Base-by-base conservation (phyloP, 92 coral and sea anemone species). In the Muricea muricata region DNA sequence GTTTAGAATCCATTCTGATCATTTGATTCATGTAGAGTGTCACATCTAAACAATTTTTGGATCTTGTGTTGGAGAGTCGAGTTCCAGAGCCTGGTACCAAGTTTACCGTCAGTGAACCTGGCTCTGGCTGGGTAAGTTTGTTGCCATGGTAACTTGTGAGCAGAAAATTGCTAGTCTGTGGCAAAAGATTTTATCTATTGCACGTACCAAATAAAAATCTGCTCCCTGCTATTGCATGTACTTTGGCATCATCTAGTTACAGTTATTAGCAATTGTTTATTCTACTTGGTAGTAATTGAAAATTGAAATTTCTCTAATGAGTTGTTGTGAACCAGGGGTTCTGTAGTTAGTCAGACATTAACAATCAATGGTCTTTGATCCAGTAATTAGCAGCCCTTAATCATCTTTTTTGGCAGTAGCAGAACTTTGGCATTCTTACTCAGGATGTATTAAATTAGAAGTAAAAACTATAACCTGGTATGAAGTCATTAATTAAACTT, bases 61-160 rank as follows among this genome's bases (percentile, higher is more conserved):
- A 78, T 78, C 83, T 78, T 78, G 83, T 78, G 47, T 40, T 56
- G 71, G 71, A 78, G 34, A 56, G 71, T 25, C 67, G 58, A 15
- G 83, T 93, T 4, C 94, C 97, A 9, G 56, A 48, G 25, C 90
- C 95, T 31, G 98, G 97, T 8, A 31, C 21, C 48, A 23, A 45
- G 20, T 87, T 95, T 71, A 81, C 78, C 14, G 55, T 95, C 23
- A 73, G 74, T 28, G 83, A 86, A 7, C 87, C 78, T 37, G 92
- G 86, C 18, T 57, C 78, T 17, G 87, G 42, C 25, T 91, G 87
- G 91, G 98, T 95, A 85, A 58, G 81, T 73, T 5, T 10, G 14
- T 37, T 35, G 56, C 30, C 20, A 67, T 25, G 14, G 45, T 11
- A 39, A 39, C 45, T n/a, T n/a, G n/a, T n/a, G n/a, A n/a, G n/a